Evolutionary conservation across 2,797 vertebrate species (phyloP).

Genomic region (Nannoperca australis): DNA sequence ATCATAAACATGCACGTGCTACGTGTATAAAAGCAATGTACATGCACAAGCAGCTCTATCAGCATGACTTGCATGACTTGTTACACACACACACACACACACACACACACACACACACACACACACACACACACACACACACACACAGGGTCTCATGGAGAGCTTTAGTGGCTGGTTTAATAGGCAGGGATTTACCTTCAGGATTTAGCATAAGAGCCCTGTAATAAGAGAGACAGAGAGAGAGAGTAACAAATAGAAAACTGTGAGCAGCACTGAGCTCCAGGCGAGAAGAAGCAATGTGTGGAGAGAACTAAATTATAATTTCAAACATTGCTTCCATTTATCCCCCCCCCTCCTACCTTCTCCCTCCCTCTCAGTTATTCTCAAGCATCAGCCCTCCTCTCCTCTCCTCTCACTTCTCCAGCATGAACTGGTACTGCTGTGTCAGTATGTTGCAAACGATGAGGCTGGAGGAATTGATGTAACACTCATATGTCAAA

Average conservation of each 20-base stretch:
- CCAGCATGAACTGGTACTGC: conserved; percentile 25
- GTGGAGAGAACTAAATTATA: conserved; percentile 64
- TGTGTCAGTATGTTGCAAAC: conserved; percentile 11
- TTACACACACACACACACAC: too few relatives aligned
- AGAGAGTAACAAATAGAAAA: conserved; percentile 57
- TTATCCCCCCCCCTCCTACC: conserved; percentile 1
- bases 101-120: too few relatives aligned
- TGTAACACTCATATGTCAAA: conserved; percentile 24
- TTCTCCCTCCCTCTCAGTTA: conserved; percentile 12
- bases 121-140: too few relatives aligned
- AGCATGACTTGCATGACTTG: conserved; percentile 12
- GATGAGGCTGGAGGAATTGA: conserved; percentile 32
- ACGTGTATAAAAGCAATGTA: conserved; percentile 24
- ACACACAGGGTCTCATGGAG: conserved; percentile 29
- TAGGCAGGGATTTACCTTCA: conserved; percentile 67
- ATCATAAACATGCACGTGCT: conserved; percentile 19
- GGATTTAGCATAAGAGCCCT: conserved; percentile 67
- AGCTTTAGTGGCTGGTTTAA: conserved; percentile 49
- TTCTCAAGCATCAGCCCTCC: conserved; percentile 31
- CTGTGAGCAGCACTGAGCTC: conserved; percentile 54
- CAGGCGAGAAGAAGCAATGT: conserved; percentile 33
- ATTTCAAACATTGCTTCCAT: conserved; percentile 68
- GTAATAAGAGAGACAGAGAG: conserved; percentile 55
- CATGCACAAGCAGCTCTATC: conserved; percentile 16
- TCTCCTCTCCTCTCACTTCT: conserved; percentile 29